Evolutionary conservation across 2,888 invertebrate species (phyloP).

Genomic region (Halocaridina rubra): DNA sequence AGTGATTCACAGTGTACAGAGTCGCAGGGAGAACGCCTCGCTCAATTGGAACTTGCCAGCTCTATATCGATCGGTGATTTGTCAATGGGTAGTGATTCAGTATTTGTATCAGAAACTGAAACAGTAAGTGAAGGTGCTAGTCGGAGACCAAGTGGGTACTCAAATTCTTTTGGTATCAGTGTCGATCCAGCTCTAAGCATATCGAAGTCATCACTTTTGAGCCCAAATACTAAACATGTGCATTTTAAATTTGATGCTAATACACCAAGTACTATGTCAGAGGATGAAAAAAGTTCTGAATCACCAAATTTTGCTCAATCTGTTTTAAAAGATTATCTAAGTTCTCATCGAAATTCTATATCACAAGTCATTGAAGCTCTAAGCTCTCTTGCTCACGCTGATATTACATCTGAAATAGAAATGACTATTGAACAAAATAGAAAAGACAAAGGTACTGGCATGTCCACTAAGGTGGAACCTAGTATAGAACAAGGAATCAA

Average conservation of each 20-base stretch:
- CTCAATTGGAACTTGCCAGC: constrained; percentile 58
- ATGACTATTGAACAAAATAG: constrained; percentile 49
- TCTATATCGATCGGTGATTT: constrained; percentile 65
- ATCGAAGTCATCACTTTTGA: constrained; percentile 43
- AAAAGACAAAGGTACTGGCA: constrained; percentile 6
- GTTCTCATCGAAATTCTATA: constrained; percentile 61
- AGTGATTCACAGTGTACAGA: constrained; percentile 32
- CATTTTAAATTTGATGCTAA: constrained; percentile 54
- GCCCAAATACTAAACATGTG: constrained; percentile 55
- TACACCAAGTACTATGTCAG: constrained; percentile 32
- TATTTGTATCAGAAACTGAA: constrained; percentile 65
- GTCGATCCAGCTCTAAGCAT: constrained; percentile 20
- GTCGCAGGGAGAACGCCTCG: constrained; percentile 43
- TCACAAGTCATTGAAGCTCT: constrained; percentile 60
- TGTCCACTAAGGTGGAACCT: background rate
- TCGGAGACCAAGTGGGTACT: constrained; percentile 12
- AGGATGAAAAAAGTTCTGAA: constrained; percentile 23
- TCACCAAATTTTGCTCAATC: constrained; percentile 58
- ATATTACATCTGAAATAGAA: constrained; percentile 57
- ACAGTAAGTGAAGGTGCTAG: constrained; percentile 48
- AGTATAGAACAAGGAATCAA: too few relatives aligned
- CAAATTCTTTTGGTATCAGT: background rate
- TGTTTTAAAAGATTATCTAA: constrained; percentile 54
- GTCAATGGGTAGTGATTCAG: constrained; percentile 65
- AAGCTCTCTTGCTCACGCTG: constrained; percentile 54